Percentiles rank a stretch among this genome's conserved stretches.
Conservation (phyloP, 1,140 invertebrate genomes). For the Cydia pomonella region DNA sequence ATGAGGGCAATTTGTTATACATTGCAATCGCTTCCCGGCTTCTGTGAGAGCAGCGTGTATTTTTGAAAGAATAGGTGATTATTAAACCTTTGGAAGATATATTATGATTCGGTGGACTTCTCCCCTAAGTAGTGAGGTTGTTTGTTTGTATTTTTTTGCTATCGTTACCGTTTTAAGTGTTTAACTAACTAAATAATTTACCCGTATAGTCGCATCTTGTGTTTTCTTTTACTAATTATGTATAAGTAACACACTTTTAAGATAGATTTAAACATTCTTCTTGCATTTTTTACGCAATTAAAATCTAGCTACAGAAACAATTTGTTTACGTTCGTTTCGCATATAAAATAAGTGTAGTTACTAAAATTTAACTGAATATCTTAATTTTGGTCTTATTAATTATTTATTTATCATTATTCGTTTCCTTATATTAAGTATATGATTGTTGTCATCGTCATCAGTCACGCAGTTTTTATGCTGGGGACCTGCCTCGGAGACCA, state of each 20-base stretch:
- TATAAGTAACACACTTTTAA: neutral
- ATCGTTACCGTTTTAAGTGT: neutral
- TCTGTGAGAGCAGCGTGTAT: constrained; percentile 40
- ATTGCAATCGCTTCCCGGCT: constrained; percentile 59
- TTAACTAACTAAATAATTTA: neutral
- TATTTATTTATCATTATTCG: no score
- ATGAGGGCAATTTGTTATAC: constrained; percentile 57
- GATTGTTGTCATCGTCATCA: no score
- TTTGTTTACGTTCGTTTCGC: neutral
- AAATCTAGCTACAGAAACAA: neutral
- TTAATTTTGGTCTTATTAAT: no score
- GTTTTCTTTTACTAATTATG: constrained; percentile 13
- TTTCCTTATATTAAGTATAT: no score
- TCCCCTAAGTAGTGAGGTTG: constrained; percentile 55
- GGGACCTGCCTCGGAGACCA: no score
- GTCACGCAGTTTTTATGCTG: no score
- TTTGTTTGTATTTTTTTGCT: neutral
- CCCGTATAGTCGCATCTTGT: neutral
- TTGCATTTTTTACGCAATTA: neutral
- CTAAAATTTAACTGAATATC: no score
- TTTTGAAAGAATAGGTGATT: constrained; percentile 1
- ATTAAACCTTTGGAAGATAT: neutral
- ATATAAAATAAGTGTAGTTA: neutral
- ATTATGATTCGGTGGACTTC: constrained; percentile 65
- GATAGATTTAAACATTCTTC: neutral